Evolutionary conservation across 2,113 vertebrate species (phyloP), one percentile per base, ranked within the genome.

Genomic region (Irena cyanogastra): DNA sequence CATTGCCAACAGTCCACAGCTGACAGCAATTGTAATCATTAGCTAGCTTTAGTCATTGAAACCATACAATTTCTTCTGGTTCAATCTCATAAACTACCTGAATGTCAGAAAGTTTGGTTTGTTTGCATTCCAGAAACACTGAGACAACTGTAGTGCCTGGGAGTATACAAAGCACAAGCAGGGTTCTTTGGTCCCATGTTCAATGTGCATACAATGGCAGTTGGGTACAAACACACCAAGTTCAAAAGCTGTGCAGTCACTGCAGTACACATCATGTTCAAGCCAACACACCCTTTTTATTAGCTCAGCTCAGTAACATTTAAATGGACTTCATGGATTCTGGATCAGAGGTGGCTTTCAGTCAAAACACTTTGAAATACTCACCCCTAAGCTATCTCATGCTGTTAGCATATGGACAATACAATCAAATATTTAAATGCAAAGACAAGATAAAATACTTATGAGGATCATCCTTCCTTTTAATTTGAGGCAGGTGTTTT

Each of bases 391-490:
- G 21, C 13, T 82, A 66, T 20, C 14, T 90, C 44, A 22, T 49
- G 20, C 26, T 69, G 9, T 35, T 84, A 50, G 28, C n/a, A 42
- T 10, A 54, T 23, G 31, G 23, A 65, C 86, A 92, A 76, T 22
- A 76, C 6, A 69, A 24, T 76, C 39, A 78, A 52, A 37, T 50
- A 44, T 44, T 71, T 63, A 90, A 91, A 56, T 35, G 13, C 9
- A 86, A 91, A 81, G 37, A 49, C 13, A 53, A 71, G 13, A n/a
- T 49, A 63, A 66, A 94, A 47, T 86, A 76, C 65, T 85, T 68
- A n/a, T 54, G 5, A 93, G 31, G 10, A 47, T 82, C 39, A 79
- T 66, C 10, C 15, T 47, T 45, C 33, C 16, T 74, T 89, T 63
- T 42, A 65, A 68, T 54, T 42, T 83, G 49, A 66, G 37, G 37